These are phyloP conservation scores for Ceratina calcarata DNA, from an alignment of 1,140 invertebrate genomes.

Conservation along the genomic window DNA sequence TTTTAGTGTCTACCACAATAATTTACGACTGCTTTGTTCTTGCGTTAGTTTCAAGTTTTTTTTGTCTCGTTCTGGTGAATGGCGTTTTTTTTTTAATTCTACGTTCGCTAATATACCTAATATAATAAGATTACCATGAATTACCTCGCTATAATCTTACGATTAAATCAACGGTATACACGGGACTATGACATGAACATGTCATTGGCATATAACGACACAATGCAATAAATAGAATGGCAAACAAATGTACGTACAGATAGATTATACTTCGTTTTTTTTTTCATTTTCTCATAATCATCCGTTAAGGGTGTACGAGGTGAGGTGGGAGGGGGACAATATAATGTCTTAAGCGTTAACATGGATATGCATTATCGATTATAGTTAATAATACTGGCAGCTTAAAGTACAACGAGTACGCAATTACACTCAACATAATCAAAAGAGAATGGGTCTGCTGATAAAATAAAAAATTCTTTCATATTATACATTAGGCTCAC, in stretches of 20 bases:
- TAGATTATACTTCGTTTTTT: conserved; percentile 63
- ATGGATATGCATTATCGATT: conserved; percentile 76
- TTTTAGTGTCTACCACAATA: conserved; percentile 65
- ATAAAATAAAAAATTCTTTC: conserved; percentile 20
- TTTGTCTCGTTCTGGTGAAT: conserved; percentile 18
- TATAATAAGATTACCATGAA: conserved; percentile 58
- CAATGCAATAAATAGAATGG: conserved; percentile 66
- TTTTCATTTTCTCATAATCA: conserved; percentile 49
- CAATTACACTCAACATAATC: conserved; percentile 56
- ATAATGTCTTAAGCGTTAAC: conserved; percentile 69
- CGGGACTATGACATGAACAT: conserved; percentile 53
- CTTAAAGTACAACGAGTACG: conserved; percentile 69
- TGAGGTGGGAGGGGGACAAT: conserved; percentile 46
- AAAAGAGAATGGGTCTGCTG: conserved; percentile 7
- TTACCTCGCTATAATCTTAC: conserved; percentile 62
- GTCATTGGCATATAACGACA: conserved; percentile 54
- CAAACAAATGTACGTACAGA: conserved; percentile 66
- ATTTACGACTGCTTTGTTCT: conserved; percentile 43
- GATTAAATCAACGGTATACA: conserved; percentile 66
- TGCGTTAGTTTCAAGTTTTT: neutral
- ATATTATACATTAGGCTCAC: too few relatives aligned
- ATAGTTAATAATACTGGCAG: conserved; percentile 78
- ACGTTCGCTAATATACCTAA: conserved; percentile 51
- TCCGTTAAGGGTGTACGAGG: conserved; percentile 29
- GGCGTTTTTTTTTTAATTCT: conserved; percentile 32